Percentiles rank a stretch among this genome's conserved stretches.
Evolutionary conservation across 2,888 invertebrate genomes (phyloP).

Genomic region (Microdon myrmicae): DNA sequence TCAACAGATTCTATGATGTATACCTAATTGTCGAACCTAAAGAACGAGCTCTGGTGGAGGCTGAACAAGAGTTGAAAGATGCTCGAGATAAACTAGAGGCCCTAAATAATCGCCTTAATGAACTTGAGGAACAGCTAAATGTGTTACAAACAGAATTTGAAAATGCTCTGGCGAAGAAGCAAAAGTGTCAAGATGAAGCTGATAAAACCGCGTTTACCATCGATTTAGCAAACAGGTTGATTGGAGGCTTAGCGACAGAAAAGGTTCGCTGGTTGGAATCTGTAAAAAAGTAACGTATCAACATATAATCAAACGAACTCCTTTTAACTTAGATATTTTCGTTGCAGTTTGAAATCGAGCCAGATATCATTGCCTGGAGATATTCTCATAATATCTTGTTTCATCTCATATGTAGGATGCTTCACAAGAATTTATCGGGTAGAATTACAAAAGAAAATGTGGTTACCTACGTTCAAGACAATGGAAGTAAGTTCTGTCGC

Average conservation of each 20-base stretch:
- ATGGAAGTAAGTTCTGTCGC: conserved; percentile 71
- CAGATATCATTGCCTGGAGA: conserved; percentile 88
- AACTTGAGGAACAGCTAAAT: conserved; percentile 79
- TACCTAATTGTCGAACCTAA: conserved; percentile 94
- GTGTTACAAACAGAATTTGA: conserved; percentile 85
- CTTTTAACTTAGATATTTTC: conserved; percentile 1
- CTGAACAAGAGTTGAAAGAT: conserved; percentile 84
- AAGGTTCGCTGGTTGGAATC: conserved; percentile 84
- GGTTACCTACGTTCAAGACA: conserved; percentile 82
- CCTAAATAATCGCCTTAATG: conserved; percentile 78
- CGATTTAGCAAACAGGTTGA: conserved; percentile 89
- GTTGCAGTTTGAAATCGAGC: conserved; percentile 73
- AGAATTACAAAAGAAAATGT: conserved; percentile 80
- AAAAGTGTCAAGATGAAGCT: conserved; percentile 92
- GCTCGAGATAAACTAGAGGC: conserved; percentile 83
- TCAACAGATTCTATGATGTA: conserved; percentile 87
- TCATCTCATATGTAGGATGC: conserved; percentile 94
- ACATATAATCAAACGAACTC: not conserved
- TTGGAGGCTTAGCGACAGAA: conserved; percentile 92
- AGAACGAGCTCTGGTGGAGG: conserved; percentile 83
- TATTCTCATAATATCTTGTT: conserved; percentile 87
- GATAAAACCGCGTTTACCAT: conserved; percentile 90
- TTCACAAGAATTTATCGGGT: conserved; percentile 86
- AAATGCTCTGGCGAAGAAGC: conserved; percentile 84
- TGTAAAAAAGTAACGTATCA: conserved; percentile 68